Base-by-base conservation (phyloP, 1,140 invertebrate species). In the Grapholita molesta region DNA sequence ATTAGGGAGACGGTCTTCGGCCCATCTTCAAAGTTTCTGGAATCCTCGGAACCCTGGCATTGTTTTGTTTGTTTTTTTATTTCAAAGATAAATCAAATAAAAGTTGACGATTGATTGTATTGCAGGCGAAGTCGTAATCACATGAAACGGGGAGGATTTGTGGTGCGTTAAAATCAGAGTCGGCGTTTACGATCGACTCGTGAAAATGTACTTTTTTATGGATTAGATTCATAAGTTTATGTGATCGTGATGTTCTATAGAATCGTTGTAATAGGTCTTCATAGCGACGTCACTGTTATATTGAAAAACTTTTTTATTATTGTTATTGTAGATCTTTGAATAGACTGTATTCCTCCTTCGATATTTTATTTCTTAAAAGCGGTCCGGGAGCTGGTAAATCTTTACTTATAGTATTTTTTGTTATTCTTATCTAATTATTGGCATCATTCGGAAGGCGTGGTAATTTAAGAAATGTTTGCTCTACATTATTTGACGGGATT, bases 51-150 rank as follows among this genome's bases (percentile, higher is more conserved):
- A 90, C 83, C 78, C 73, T 71, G 69, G 42, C 74, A 74, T 80
- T 88, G 83, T 81, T 87, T 89, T 83, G 76, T 79, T 87, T 88
- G 83, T 88, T 88, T 86, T 68, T 89, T 91, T 88, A 85, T 88
- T 86, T 84, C 69, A 65, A 42, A 83, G 79, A 87, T 78, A 90
- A 89, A 76, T 86, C 84, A 91, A 91, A 91, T 85, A 91, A 86
- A 90, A 90, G 83, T 90, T 88, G 81, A 85, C 86, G 86, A 89
- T 89, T 89, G 88, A 91, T 91, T 91, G 84, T 85, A 82, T 84
- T 84, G 80, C 82, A 68, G 75, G 73, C 74, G 69, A 84, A 77
- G 57, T 78, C 75, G 79, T 83, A 86, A 91, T 91, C 82, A 88
- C 77, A 70, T 74, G 65, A 67, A 75, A 79, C 64, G 55, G 75